A percentile compares a stretch with the other conserved stretches of the same genome.
Evolutionary conservation across 53 echinoderm and acorn worm species (phyloP).

Genomic region (Stichopus horrens): DNA sequence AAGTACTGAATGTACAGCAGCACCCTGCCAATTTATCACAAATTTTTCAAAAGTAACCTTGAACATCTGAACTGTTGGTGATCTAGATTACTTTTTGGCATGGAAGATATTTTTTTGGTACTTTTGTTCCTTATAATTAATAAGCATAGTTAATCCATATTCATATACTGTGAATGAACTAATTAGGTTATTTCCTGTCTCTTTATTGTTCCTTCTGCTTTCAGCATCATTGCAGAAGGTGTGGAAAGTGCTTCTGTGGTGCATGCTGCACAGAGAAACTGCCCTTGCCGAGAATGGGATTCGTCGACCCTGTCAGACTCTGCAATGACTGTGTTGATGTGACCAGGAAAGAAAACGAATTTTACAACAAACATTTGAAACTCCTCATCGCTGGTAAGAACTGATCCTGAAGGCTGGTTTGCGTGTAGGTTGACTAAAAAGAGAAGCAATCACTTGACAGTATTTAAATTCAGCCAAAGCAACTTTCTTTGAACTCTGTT

Average conservation of each 20-base stretch:
- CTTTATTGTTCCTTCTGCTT: slow-evolving; percentile 1
- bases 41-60: no score
- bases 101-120: not conserved
- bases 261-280: slow-evolving; percentile 86
- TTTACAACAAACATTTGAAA: slow-evolving; percentile 95
- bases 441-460: no score
- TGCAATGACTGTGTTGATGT: slow-evolving; percentile 76
- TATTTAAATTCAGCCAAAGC: no score
- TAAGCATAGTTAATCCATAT: not conserved
- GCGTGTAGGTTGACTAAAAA: no score
- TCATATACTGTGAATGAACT: not conserved
- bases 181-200: not conserved
- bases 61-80: no score
- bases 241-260: slow-evolving; percentile 92
- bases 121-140: not conserved
- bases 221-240: slow-evolving; percentile 96
- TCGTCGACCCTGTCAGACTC: slow-evolving; percentile 95
- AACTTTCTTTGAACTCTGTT: no score
- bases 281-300: slow-evolving; percentile 92
- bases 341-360: slow-evolving; percentile 95
- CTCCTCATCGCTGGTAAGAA: slow-evolving; percentile 78
- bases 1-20: no score
- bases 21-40: no score
- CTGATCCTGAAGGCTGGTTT: not conserved
- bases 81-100: not conserved